These are phyloP conservation scores for Tolmerus cingulatus DNA, from an alignment of 2,888 invertebrate species.

Conservation along the genomic window DNA sequence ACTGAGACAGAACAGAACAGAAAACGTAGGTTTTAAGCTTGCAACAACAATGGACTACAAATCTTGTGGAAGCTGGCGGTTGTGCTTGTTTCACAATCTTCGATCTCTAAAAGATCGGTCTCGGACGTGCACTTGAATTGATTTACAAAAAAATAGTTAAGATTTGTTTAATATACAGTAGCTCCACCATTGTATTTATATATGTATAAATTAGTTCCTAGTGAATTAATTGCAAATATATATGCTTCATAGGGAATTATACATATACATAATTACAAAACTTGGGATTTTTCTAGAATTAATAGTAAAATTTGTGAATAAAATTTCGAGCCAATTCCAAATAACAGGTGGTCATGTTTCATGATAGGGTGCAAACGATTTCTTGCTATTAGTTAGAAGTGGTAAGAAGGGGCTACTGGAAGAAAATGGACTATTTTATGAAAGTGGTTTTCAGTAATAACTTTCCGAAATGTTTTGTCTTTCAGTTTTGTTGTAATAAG, in stretches of 20 bases:
- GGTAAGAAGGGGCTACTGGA: neutral
- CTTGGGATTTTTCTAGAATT: neutral
- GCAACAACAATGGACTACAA: neutral
- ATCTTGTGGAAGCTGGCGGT: neutral
- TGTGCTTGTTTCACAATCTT: constrained; percentile 9
- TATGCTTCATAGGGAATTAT: neutral
- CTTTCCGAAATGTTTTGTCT: neutral
- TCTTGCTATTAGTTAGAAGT: neutral
- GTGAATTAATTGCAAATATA: neutral
- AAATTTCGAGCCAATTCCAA: neutral
- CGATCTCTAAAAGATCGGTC: neutral
- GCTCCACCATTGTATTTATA: neutral
- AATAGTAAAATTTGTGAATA: neutral
- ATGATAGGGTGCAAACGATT: neutral
- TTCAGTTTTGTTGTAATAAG: neutral
- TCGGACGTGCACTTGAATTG: neutral
- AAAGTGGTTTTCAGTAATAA: neutral
- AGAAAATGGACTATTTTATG: neutral
- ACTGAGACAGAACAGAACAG: neutral
- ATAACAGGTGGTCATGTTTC: neutral
- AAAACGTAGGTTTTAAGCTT: constrained; percentile 11
- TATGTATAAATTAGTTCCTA: neutral
- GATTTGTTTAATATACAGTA: neutral
- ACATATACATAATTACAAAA: neutral
- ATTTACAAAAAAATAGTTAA: neutral